A percentile compares a stretch with the other conserved stretches of the same genome.
Evolutionary conservation across 2,888 invertebrate genomes (phyloP).

Genomic region (Acrocyrtus sp.): DNA sequence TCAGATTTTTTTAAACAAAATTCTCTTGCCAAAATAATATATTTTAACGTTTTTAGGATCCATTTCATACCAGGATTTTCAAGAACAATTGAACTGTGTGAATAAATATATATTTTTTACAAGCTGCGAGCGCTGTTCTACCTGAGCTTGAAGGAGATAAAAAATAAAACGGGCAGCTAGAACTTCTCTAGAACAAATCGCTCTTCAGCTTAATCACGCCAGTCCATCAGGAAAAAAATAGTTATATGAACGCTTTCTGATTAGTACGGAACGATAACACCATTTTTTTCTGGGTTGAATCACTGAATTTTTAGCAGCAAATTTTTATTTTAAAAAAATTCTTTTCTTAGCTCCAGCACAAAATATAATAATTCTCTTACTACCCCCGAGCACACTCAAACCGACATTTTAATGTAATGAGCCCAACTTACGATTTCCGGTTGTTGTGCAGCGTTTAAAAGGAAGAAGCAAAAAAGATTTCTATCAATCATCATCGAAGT

Average conservation of each 20-base stretch:
- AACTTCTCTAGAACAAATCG: background rate
- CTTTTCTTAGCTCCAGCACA: background rate
- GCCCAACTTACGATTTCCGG: slow-evolving; percentile 47
- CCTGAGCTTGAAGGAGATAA: background rate
- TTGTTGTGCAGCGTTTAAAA: slow-evolving; percentile 18
- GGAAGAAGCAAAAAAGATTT: slow-evolving; percentile 37
- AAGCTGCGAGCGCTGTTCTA: background rate
- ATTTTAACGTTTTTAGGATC: background rate
- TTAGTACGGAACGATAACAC: background rate
- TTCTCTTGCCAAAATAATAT: background rate
- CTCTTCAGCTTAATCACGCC: slow-evolving; percentile 1
- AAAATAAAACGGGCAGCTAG: background rate
- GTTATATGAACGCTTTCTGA: background rate
- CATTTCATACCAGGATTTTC: background rate
- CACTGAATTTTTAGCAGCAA: no score
- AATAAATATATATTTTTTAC: slow-evolving; percentile 8
- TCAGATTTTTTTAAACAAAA: background rate
- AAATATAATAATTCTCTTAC: no score
- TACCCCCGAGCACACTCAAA: no score
- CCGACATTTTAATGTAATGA: background rate
- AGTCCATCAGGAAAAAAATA: background rate
- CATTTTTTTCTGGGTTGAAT: no score
- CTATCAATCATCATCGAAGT: slow-evolving; percentile 27
- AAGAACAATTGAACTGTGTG: slow-evolving; percentile 35
- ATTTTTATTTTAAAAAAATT: no score